phyloP scores from a whole-genome alignment of 2,888 invertebrate species.

The Nomada hirtipes region DNA sequence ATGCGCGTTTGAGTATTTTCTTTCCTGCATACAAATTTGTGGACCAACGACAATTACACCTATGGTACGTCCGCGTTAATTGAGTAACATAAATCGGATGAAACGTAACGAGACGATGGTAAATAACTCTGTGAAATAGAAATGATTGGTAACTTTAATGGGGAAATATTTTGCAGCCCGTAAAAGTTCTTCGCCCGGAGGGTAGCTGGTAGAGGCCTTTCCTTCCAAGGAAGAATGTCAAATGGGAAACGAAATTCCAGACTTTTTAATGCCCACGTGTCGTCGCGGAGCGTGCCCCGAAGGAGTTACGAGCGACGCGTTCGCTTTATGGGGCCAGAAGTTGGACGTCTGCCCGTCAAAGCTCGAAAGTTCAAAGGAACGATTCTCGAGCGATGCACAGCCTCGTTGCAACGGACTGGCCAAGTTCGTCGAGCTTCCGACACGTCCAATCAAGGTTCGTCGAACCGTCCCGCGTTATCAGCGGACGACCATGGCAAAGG shows the following conservation, averaged over 20 bases:
- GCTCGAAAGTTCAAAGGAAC: constrained; percentile 67
- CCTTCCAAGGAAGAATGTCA: neutral
- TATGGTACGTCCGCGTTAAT: too few species aligned
- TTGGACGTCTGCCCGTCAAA: constrained; percentile 60
- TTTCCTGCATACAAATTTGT: too few species aligned
- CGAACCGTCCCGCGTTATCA: constrained; percentile 58
- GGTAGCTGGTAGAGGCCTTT: too few species aligned
- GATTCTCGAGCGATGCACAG: constrained; percentile 47
- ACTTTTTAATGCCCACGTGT: constrained; percentile 12
- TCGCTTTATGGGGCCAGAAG: constrained; percentile 43
- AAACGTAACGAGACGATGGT: too few species aligned
- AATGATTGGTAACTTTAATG: too few species aligned
- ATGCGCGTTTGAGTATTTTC: too few species aligned
- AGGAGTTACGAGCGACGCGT: constrained; percentile 3
- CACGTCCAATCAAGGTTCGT: constrained; percentile 63
- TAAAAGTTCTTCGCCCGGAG: too few species aligned
- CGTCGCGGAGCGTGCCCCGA: neutral
- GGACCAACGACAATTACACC: too few species aligned
- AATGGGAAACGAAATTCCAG: constrained; percentile 6
- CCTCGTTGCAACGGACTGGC: constrained; percentile 43
- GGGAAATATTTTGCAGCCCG: too few species aligned
- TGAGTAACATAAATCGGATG: too few species aligned
- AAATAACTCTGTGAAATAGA: too few species aligned
- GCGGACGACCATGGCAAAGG: constrained; percentile 40
- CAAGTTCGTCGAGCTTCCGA: constrained; percentile 53